Conservation (phyloP, 2,797 vertebrate genomes). For the Podarcis siculus region DNA sequence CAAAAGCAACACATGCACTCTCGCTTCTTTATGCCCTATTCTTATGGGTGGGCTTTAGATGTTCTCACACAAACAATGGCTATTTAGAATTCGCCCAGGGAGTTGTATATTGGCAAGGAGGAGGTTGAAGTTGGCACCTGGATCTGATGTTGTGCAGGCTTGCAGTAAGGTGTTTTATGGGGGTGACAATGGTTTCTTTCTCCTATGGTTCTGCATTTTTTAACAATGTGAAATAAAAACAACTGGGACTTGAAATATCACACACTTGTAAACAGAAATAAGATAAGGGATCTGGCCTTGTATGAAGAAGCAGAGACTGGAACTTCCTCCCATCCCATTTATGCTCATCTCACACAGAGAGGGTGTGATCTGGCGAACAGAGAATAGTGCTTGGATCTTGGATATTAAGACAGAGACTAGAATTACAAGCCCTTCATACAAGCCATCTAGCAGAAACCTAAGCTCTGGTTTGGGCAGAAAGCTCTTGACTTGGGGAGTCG, state of each 20-base stretch:
- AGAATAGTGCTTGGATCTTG: not conserved
- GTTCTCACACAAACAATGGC: not conserved
- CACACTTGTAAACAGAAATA: not conserved
- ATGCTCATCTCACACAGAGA: not conserved
- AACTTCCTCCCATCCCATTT: no score
- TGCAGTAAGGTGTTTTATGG: not conserved
- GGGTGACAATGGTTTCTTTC: not conserved
- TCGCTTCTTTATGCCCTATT: not conserved
- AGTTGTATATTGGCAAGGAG: no score
- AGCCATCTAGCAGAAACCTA: not conserved
- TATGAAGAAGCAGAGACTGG: not conserved
- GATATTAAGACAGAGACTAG: not conserved
- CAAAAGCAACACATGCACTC: not conserved
- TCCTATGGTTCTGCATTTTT: not conserved
- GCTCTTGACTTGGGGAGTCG: not conserved
- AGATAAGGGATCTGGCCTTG: not conserved
- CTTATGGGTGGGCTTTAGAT: not conserved
- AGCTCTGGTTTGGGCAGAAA: not conserved
- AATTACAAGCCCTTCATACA: not conserved
- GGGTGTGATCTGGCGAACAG: not conserved
- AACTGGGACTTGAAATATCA: not conserved
- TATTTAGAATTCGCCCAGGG: no score
- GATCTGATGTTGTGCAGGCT: not conserved
- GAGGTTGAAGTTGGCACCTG: not conserved
- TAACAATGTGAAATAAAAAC: not conserved